phyloP scores from a whole-genome alignment of 2,113 vertebrate genomes.

The Columba livia region DNA sequence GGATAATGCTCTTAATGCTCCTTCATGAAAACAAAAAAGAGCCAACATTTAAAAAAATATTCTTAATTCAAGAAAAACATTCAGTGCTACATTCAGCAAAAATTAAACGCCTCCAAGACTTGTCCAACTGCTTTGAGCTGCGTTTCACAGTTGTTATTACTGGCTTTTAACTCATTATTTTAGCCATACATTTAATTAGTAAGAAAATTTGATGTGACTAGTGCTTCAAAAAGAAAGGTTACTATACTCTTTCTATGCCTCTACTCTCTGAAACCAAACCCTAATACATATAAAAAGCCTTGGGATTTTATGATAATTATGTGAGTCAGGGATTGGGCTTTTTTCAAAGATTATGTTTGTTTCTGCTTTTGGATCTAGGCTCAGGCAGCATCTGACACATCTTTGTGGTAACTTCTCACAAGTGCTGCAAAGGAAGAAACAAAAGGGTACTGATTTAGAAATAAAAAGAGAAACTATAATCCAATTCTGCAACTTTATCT shows the following conservation, averaged over 20 bases:
- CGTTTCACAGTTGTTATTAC: slow-evolving; percentile 1
- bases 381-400: slow-evolving; percentile 8
- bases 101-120: not conserved
- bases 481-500: slow-evolving; percentile 75
- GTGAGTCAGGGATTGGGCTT: not conserved
- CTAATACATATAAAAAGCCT: not conserved
- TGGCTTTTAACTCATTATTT: slow-evolving; percentile 11
- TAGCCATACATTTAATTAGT: not conserved
- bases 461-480: slow-evolving; percentile 70
- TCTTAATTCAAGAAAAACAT: not conserved
- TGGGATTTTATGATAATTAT: slow-evolving; percentile 6
- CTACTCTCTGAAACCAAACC: slow-evolving; percentile 6
- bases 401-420: slow-evolving; percentile 32
- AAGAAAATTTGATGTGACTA: not conserved
- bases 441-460: slow-evolving; percentile 15
- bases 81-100: not conserved
- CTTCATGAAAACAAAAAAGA: not conserved
- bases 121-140: not conserved
- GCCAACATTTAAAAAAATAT: not conserved
- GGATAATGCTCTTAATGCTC: not conserved
- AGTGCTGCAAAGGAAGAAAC: slow-evolving; percentile 24
- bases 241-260: not conserved
- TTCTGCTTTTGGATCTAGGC: not conserved
- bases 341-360: not conserved
- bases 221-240: not conserved